Conservation (phyloP, 2,113 vertebrate genomes). For the Phylloscopus trochiloides region DNA sequence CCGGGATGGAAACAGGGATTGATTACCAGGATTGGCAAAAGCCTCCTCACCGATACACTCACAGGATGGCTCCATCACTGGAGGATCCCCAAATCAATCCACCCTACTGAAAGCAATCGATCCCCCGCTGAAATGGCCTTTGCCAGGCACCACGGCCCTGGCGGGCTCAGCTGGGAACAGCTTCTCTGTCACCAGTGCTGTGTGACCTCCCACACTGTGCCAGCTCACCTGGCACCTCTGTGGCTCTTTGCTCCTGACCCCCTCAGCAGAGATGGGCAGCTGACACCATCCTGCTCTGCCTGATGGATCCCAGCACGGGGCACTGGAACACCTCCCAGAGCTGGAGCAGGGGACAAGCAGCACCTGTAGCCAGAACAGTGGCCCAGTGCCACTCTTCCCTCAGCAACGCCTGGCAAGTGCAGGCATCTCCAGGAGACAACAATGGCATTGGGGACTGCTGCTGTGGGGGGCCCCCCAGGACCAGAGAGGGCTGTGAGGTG, state of each 20-base stretch:
- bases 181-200: not conserved
- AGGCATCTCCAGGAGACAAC: not conserved
- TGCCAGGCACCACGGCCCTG: not conserved
- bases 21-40: not conserved
- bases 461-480: not conserved
- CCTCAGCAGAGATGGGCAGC: not conserved
- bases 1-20: not conserved
- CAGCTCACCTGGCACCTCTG: not conserved
- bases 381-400: accelerated
- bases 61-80: not conserved
- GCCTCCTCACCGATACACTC: not conserved
- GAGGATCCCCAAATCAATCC: not conserved
- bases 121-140: not conserved
- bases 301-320: accelerated
- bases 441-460: not conserved
- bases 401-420: not conserved
- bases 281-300: accelerated
- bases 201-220: accelerated
- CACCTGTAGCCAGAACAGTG: accelerated
- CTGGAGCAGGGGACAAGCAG: not conserved
- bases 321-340: accelerated
- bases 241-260: not conserved
- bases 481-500: not conserved
- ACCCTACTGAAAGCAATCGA: not conserved
- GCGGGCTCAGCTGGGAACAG: not conserved